Evolutionary conservation across 2,113 vertebrate species (phyloP).

Genomic region (Plecotus auritus): DNA sequence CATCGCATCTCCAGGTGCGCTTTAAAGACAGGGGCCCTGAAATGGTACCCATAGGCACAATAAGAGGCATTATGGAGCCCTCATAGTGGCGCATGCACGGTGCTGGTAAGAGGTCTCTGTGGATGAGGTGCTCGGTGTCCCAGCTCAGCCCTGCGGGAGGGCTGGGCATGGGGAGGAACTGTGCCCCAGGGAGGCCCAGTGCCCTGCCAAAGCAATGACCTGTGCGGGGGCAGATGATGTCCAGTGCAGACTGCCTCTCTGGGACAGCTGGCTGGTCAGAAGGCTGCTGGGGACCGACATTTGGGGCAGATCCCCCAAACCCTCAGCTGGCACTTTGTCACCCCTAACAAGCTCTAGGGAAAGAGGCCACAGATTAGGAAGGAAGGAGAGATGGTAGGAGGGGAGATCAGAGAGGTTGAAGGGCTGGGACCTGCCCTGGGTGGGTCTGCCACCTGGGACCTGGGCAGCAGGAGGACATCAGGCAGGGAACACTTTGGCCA

Average conservation of each 20-base stretch:
- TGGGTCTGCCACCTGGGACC: fast-evolving
- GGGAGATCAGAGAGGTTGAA: not conserved
- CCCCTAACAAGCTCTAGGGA: not conserved
- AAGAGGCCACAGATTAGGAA: not conserved
- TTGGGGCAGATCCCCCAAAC: not conserved
- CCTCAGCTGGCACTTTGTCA: not conserved
- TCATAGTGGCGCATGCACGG: fast-evolving
- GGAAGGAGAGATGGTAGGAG: not conserved
- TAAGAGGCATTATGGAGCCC: not conserved
- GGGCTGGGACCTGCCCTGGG: fast-evolving
- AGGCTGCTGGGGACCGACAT: not conserved
- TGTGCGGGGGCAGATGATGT: not conserved
- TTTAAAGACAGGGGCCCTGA: not conserved
- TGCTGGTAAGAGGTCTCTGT: not conserved
- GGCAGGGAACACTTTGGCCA: not conserved
- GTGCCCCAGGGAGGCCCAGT: not conserved
- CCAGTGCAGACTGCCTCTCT: not conserved
- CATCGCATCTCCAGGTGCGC: not conserved
- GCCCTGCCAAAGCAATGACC: not conserved
- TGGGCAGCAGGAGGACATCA: not conserved
- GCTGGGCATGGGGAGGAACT: not conserved
- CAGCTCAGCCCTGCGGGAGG: not conserved
- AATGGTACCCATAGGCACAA: no score
- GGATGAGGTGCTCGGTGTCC: not conserved
- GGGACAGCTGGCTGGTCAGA: not conserved